phyloP scores from a whole-genome alignment of 2,888 invertebrate species.

The Macrostomum cliftonense region DNA sequence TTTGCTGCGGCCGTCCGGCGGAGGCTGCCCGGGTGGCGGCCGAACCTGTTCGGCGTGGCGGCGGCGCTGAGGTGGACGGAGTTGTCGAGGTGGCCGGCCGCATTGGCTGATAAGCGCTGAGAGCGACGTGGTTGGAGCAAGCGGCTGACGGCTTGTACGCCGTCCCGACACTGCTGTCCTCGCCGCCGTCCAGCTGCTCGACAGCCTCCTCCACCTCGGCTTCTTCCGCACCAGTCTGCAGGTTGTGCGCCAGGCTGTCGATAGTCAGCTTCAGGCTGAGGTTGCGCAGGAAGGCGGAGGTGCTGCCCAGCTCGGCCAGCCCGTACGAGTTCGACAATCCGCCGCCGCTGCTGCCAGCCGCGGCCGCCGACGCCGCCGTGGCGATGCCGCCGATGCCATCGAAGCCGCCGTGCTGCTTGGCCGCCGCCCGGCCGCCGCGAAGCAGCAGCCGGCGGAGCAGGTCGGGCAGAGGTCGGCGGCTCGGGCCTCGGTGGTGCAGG shows the following conservation, averaged over 20 bases:
- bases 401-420: constrained; percentile 3
- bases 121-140: constrained; percentile 6
- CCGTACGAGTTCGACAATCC: neutral
- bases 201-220: constrained; percentile 7
- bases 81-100: neutral
- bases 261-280: constrained; percentile 31
- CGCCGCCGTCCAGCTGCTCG: neutral
- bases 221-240: constrained; percentile 27
- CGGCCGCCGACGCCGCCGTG: neutral
- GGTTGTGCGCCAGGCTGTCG: constrained; percentile 32
- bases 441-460: constrained; percentile 29
- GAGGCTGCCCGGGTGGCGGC: no score
- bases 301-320: neutral
- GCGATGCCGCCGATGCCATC: neutral
- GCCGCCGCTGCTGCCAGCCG: constrained; percentile 8
- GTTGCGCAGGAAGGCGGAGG: constrained; percentile 20
- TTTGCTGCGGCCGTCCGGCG: no score
- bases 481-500: constrained; percentile 43
- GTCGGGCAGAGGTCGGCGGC: constrained; percentile 38
- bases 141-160: constrained; percentile 3
- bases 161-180: constrained; percentile 5
- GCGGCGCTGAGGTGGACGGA: neutral
- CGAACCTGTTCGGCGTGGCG: no score
- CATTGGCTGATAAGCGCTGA: constrained; percentile 4
- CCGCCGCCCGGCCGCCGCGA: constrained; percentile 11